Evolutionary conservation across 2,113 vertebrate genomes (phyloP).

Genomic region (Microcebus murinus): DNA sequence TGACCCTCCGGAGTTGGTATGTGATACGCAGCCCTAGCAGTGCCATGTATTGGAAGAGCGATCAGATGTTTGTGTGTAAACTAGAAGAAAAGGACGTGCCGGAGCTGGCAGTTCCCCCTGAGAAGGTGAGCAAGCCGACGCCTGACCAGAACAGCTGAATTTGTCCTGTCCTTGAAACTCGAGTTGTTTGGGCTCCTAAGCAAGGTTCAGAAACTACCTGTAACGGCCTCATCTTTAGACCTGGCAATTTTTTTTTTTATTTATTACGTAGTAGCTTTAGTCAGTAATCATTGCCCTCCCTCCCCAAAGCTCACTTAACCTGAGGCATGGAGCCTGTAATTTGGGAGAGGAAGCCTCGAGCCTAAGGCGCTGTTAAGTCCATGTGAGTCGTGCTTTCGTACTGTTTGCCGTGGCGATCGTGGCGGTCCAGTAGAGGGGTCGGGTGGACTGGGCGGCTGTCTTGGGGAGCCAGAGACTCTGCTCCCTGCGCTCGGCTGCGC

Average conservation of each 20-base stretch:
- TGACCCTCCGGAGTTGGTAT: slow-evolving; percentile 80
- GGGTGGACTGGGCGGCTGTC: background rate
- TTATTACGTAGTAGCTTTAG: slow-evolving; percentile 64
- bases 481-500: fast-evolving
- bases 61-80: slow-evolving; percentile 89
- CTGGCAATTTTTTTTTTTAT: slow-evolving; percentile 52
- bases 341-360: slow-evolving; percentile 70
- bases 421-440: background rate
- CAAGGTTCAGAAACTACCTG: slow-evolving; percentile 65
- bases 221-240: slow-evolving; percentile 49
- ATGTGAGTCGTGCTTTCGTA: slow-evolving; percentile 67
- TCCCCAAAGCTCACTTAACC: slow-evolving; percentile 69
- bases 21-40: slow-evolving; percentile 74
- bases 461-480: background rate
- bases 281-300: slow-evolving; percentile 69
- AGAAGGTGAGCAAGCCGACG: slow-evolving; percentile 88
- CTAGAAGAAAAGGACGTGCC: slow-evolving; percentile 86
- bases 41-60: slow-evolving; percentile 96
- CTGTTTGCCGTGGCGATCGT: background rate
- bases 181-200: slow-evolving; percentile 2
- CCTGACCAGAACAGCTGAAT: background rate
- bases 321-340: slow-evolving; percentile 67
- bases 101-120: slow-evolving; percentile 81
- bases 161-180: background rate
- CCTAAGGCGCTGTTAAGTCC: slow-evolving; percentile 61